These are phyloP conservation scores for Achatina immaculata DNA, from an alignment of 1,140 invertebrate species.

Conservation along the genomic window DNA sequence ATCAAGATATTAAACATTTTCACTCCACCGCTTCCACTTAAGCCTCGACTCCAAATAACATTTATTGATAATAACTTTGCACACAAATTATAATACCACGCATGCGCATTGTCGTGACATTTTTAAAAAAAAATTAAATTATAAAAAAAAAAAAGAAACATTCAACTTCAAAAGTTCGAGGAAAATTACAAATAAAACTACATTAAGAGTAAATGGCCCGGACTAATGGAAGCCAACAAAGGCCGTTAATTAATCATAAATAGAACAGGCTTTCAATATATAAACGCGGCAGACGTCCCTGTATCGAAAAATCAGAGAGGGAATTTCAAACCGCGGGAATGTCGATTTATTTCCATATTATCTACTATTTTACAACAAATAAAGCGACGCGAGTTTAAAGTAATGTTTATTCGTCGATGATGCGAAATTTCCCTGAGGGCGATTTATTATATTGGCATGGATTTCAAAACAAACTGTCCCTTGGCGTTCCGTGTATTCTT, in stretches of 20 bases:
- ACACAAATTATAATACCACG: background rate
- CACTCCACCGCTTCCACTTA: background rate
- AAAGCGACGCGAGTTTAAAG: background rate
- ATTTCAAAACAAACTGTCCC: background rate
- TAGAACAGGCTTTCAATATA: slow-evolving; percentile 18
- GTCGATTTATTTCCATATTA: slow-evolving; percentile 13
- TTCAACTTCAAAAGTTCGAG: background rate
- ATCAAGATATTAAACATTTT: background rate
- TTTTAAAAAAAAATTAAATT: background rate
- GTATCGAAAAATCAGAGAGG: background rate
- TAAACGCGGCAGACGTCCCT: background rate
- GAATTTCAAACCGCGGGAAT: background rate
- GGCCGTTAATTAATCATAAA: slow-evolving; percentile 32
- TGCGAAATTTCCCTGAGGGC: slow-evolving; percentile 12
- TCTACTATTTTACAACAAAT: slow-evolving; percentile 27
- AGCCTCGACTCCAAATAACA: background rate
- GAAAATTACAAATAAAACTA: slow-evolving; percentile 1
- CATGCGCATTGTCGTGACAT: background rate
- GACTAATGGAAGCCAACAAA: slow-evolving; percentile 24
- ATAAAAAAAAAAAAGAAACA: background rate
- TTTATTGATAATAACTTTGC: background rate
- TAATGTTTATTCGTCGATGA: slow-evolving; percentile 22
- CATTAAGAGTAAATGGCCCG: background rate
- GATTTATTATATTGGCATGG: slow-evolving; percentile 6
- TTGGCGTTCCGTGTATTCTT: no score